Conservation (phyloP, 2,888 invertebrate genomes). For the Euplexia lucipara region DNA sequence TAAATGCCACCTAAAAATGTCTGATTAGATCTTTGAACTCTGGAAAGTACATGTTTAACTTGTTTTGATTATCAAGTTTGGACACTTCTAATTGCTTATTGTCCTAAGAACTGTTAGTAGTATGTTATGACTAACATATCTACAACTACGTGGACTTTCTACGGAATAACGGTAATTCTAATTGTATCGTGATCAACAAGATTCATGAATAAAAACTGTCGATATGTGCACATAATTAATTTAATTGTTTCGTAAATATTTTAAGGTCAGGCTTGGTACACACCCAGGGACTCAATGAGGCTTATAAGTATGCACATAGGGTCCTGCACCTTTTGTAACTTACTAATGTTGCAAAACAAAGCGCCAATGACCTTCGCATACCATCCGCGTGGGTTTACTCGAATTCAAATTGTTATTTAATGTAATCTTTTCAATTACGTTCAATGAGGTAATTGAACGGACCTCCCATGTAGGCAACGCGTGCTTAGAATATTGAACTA, state of each 20-base stretch:
- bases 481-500: slow-evolving; percentile 25
- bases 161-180: slow-evolving; percentile 13
- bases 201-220: slow-evolving; percentile 8
- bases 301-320: slow-evolving; percentile 50
- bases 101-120: not conserved
- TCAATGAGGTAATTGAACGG: slow-evolving; percentile 23
- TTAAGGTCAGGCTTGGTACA: slow-evolving; percentile 54
- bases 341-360: slow-evolving; percentile 58
- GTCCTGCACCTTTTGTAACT: slow-evolving; percentile 53
- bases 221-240: slow-evolving; percentile 28
- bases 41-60: slow-evolving; percentile 17
- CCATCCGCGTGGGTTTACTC: slow-evolving; percentile 38
- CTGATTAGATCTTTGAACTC: not conserved
- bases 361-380: slow-evolving; percentile 58
- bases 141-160: slow-evolving; percentile 8
- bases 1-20: not conserved
- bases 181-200: slow-evolving; percentile 22
- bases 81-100: not conserved
- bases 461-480: slow-evolving; percentile 27
- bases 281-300: slow-evolving; percentile 43
- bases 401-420: slow-evolving; percentile 47
- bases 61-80: not conserved
- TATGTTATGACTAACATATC: not conserved
- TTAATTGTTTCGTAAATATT: slow-evolving; percentile 53
- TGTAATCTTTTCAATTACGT: slow-evolving; percentile 25